Base-by-base conservation (phyloP, 2,888 invertebrate genomes). In the Lepeophtheirus nordmannii region DNA sequence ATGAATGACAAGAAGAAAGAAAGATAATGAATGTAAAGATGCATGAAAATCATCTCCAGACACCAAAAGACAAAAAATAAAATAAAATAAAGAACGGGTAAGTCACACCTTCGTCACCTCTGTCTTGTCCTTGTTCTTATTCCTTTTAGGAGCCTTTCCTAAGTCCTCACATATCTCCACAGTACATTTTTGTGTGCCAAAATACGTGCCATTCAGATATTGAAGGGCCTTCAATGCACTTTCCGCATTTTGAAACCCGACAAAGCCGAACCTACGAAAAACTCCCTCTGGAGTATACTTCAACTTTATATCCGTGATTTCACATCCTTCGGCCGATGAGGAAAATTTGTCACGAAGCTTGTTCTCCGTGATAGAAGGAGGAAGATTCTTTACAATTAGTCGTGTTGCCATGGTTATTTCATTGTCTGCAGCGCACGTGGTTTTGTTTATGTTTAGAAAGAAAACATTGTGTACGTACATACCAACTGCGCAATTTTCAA, bases 221-320 rank as follows among this genome's bases (percentile, higher is more conserved):
- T 85, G 79, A 40, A 84, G 79, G 0, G 96, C 96, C 40, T 79
- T 79, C 61, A 81, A 73, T 0, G 92, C 94, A 73, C 89, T 86
- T 61, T 84, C 82, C 69, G 86, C 86, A 23, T 80, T 83, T 73
- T 87, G 84, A 75, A 83, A 97, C 10, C 97, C 97, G 71, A 98
- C 79, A 74, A 97, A 97, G 7, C 86, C 91, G 78, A 97, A 97
- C 72, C 87, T 85, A 68, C 97, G 81, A 75, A 97, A 97, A 73
- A 84, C 85, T 10, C 96, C 94, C 78, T 89, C 85, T 71, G 85
- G 82, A 0, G 90, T 91, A 73, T 87, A 94, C 75, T 96, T 97
- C 10, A 97, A 76, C 72, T 91, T 89, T 10, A 94, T 82, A 78
- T 98, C 97, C 10, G 96, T 97, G 10, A 98, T 83, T 69, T 82